These are phyloP conservation scores for Cheilosia grossa DNA, from an alignment of 2,888 invertebrate species.

Conservation along the genomic window DNA sequence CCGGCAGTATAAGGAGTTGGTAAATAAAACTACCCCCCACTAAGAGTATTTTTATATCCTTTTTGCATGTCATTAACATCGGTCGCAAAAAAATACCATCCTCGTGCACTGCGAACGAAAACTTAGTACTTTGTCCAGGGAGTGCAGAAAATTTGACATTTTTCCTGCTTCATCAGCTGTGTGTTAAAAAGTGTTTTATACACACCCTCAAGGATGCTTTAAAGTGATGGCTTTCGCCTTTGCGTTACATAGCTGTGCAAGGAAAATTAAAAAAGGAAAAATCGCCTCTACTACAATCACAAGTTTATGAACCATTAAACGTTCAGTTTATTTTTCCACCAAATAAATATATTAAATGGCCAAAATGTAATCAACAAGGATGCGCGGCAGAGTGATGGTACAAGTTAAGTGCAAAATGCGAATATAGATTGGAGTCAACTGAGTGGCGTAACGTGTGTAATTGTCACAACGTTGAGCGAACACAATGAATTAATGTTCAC, in stretches of 20 bases:
- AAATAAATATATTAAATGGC: constrained; percentile 65
- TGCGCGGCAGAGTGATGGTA: not conserved
- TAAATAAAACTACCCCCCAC: not conserved
- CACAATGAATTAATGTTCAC: constrained; percentile 59
- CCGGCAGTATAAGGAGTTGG: not conserved
- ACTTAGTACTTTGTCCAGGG: constrained; percentile 1
- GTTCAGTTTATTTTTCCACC: constrained; percentile 57
- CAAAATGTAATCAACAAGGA: constrained; percentile 63
- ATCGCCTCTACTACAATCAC: constrained; percentile 52
- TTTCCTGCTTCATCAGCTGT: constrained; percentile 15
- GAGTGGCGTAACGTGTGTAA: constrained; percentile 39
- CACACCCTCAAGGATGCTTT: not conserved
- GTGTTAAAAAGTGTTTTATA: not conserved
- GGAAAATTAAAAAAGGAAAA: constrained; percentile 8
- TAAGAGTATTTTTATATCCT: constrained; percentile 23
- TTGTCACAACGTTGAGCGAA: constrained; percentile 34
- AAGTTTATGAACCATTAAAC: constrained; percentile 70
- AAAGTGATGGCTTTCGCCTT: not conserved
- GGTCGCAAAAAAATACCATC: not conserved
- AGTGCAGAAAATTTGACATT: constrained; percentile 13
- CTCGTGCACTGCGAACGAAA: not conserved
- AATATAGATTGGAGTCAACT: constrained; percentile 32
- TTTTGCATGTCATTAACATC: constrained; percentile 3
- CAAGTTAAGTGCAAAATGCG: constrained; percentile 40
- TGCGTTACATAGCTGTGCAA: constrained; percentile 14